Base-by-base conservation (phyloP, 2,797 vertebrate species). In the Protonibea diacanthus region DNA sequence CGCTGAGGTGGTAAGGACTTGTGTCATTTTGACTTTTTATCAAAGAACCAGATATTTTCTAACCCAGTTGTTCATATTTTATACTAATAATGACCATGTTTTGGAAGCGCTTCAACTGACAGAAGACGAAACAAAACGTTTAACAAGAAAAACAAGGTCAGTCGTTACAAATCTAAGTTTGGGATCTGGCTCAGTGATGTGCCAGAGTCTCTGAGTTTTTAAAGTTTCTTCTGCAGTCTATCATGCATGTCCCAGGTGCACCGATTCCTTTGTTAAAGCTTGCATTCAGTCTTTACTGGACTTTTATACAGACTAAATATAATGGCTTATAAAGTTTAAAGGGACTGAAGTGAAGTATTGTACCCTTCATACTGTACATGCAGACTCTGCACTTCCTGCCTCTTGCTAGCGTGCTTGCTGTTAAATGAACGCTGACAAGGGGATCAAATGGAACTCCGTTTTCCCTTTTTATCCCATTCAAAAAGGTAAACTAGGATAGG, bases 371-470 rank as follows among this genome's bases (percentile, higher is more conserved):
- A 45, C 15, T 64, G 9, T 15, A 40, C 53, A 51, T 64, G n/a
- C 38, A 66, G 17, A 21, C 9, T 29, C 18, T 71, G 21, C 5
- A 20, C 10, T 47, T 64, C 57, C 14, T 23, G 13, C 11, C 14
- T 49, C 66, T 59, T 59, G 61, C n/a, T 10, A 18, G 7, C 21
- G 59, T 52, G 44, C 27, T 6, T 21, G 15, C 55, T 56, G 11
- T 52, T 51, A 63, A 68, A 78, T 6, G 7, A 29, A 66, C 42
- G 38, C 55, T 55, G 70, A 78, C 72, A 15, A 57, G n/a, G 11
- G 62, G 51, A 83, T 86, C 33, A 48, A 67, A 58, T 33, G 25
- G 23, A 67, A 55, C 58, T 66, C 2, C 27, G 4, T 65, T 67
- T 67, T 53, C 14, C 14, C 20, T 74, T 56, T 55, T 44, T 21